Conservation (phyloP, 2,113 vertebrate genomes). For the Jacana jacana region DNA sequence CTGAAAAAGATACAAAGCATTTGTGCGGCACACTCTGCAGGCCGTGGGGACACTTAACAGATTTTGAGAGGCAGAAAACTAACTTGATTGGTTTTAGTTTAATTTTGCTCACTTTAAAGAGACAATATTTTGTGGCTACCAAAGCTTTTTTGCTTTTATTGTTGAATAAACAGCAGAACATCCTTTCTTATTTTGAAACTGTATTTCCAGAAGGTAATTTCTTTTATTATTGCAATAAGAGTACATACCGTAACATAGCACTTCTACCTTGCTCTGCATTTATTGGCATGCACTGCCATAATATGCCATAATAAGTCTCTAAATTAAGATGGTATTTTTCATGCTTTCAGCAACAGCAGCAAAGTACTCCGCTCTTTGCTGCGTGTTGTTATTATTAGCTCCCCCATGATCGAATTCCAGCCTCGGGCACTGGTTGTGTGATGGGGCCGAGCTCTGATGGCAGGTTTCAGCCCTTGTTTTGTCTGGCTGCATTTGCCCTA, state of each 20-base stretch:
- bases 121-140: neutral
- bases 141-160: neutral
- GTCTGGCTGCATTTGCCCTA: neutral
- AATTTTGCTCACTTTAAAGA: neutral
- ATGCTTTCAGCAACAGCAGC: conserved; percentile 46
- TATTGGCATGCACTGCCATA: neutral
- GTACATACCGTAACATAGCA: neutral
- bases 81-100: neutral
- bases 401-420: conserved; percentile 44
- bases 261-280: neutral
- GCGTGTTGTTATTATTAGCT: conserved; percentile 57
- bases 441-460: conserved; percentile 21
- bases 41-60: neutral
- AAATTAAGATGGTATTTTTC: conserved; percentile 47
- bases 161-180: neutral
- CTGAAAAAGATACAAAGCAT: neutral
- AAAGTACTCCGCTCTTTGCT: conserved; percentile 41
- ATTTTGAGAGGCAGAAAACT: neutral
- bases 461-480: conserved; percentile 38
- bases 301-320: conserved; percentile 9
- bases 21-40: neutral
- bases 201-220: neutral
- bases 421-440: conserved; percentile 34
- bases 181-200: neutral
- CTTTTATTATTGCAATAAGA: neutral